Base-by-base conservation (phyloP, 2,888 invertebrate species). In the Drosophila maculinotata region DNA sequence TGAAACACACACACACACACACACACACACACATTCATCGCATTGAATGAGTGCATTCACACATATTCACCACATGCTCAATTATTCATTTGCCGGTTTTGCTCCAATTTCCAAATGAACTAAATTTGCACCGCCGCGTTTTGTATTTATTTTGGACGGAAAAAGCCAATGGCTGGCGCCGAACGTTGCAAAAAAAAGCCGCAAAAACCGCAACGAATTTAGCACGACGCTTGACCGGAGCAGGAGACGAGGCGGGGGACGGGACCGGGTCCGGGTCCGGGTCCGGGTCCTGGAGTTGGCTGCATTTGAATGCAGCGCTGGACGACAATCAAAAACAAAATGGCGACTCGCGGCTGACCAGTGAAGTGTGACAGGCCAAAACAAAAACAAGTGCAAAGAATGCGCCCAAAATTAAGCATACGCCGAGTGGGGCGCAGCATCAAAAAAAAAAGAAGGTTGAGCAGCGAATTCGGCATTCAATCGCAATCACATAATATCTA, bases 151-250 rank as follows among this genome's bases (percentile, higher is more conserved):
- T 63, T 65, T 63, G 8, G 51, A 48, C 39, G 23, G 20, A 58
- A 42, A 39, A 52, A 38, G 12, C 59, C 49, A 48, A 51, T 42
- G 56, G 52, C 56, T 54, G 30, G 30, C 62, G 52, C 62, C 62
- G 48, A 64, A 57, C 76, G 64, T 69, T 64, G 42, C 20, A 33
- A 15, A 9, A 45, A 63, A 71, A 72, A 48, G n/a, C 85, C 81
- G 44, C 74, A 79, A 67, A 76, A 79, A 69, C 81, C 81, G 53
- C 84, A 84, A 65, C 84, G 67, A 81, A 81, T 84, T 84, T 84
- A 81, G 81, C 81, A 74, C 79, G 67, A 76, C 53, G 76, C 84
- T 80, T 78, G 78, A 78, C 81, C 78, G 65, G 60, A 60, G 10
- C n/a, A 44, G 26, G 23, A 15, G 47, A 17, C 28, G 15, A 6